Evolutionary conservation across 1,140 invertebrate species (phyloP).

Genomic region (Linepithema humile): DNA sequence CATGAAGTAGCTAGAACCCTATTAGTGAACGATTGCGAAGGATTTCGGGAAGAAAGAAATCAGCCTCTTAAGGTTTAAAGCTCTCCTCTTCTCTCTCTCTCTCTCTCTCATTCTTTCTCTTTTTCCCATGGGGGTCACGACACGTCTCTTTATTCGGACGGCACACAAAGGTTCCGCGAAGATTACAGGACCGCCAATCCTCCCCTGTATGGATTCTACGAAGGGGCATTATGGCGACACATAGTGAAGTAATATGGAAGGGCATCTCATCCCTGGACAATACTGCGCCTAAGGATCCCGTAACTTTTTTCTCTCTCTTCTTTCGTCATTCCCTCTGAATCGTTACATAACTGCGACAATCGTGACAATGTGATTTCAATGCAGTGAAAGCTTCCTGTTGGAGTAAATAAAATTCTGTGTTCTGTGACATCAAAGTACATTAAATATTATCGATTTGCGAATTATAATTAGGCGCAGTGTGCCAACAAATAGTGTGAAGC

Average conservation of each 20-base stretch:
- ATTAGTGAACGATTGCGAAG: constrained; percentile 30
- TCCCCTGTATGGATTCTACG: constrained; percentile 78
- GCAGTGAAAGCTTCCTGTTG: background rate
- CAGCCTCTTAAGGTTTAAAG: constrained; percentile 78
- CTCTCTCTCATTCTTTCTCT: background rate
- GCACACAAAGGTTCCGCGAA: constrained; percentile 81
- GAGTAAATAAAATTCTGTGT: background rate
- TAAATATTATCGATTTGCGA: background rate
- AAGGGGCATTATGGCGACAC: constrained; percentile 77
- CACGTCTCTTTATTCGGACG: constrained; percentile 80
- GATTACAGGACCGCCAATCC: constrained; percentile 82
- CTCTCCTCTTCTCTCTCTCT: constrained; percentile 27
- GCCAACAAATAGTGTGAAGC: background rate
- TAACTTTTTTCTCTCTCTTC: constrained; percentile 3
- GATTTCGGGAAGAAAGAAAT: constrained; percentile 68
- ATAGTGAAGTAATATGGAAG: constrained; percentile 77
- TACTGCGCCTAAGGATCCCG: constrained; percentile 72
- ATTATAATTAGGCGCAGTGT: background rate
- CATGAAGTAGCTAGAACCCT: constrained; percentile 19
- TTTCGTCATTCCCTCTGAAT: background rate
- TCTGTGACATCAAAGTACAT: background rate
- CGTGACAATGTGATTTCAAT: background rate
- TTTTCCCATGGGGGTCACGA: constrained; percentile 71
- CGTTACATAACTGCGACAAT: constrained; percentile 24
- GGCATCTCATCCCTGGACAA: constrained; percentile 81